Evolutionary conservation across 2,797 vertebrate species (phyloP).

Genomic region (Oreortyx pictus): DNA sequence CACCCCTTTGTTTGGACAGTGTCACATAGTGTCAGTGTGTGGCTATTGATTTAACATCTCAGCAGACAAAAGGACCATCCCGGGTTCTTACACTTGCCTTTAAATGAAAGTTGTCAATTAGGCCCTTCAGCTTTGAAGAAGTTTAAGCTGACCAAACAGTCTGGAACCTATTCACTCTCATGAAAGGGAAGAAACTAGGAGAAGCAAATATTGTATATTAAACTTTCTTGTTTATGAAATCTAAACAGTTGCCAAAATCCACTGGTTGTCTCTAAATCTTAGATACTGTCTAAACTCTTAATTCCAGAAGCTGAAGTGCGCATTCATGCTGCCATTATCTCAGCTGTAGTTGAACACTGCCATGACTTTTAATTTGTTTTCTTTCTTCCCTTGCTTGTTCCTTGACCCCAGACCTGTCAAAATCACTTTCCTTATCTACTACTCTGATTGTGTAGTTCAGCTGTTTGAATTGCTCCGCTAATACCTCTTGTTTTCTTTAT

Average conservation of each 20-base stretch:
- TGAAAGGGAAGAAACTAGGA: slow-evolving; percentile 53
- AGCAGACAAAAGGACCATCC: slow-evolving; percentile 47
- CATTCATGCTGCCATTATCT: slow-evolving; percentile 39
- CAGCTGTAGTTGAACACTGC: slow-evolving; percentile 37
- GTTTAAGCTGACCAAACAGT: slow-evolving; percentile 67
- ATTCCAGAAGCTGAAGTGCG: slow-evolving; percentile 36
- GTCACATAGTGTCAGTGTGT: neutral
- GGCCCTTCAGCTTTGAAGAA: slow-evolving; percentile 59
- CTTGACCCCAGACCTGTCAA: slow-evolving; percentile 8
- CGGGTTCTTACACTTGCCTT: slow-evolving; percentile 58
- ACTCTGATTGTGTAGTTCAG: neutral
- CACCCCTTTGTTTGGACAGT: slow-evolving; percentile 58
- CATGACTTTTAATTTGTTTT: slow-evolving; percentile 34
- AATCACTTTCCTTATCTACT: slow-evolving; percentile 22
- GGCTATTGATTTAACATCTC: slow-evolving; percentile 59
- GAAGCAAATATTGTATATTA: slow-evolving; percentile 56
- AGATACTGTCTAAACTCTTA: slow-evolving; percentile 39
- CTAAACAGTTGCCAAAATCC: slow-evolving; percentile 19
- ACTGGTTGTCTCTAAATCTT: neutral
- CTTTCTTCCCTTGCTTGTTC: slow-evolving; percentile 20
- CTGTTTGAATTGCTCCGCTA: neutral
- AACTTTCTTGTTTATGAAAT: slow-evolving; percentile 57
- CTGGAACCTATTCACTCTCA: slow-evolving; percentile 46
- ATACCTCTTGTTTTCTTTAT: slow-evolving; percentile 12
- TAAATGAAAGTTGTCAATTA: slow-evolving; percentile 73